Percentiles rank a stretch among this genome's conserved stretches.
Evolutionary conservation across 2,888 invertebrate genomes (phyloP).

Genomic region (Aromia moschata): DNA sequence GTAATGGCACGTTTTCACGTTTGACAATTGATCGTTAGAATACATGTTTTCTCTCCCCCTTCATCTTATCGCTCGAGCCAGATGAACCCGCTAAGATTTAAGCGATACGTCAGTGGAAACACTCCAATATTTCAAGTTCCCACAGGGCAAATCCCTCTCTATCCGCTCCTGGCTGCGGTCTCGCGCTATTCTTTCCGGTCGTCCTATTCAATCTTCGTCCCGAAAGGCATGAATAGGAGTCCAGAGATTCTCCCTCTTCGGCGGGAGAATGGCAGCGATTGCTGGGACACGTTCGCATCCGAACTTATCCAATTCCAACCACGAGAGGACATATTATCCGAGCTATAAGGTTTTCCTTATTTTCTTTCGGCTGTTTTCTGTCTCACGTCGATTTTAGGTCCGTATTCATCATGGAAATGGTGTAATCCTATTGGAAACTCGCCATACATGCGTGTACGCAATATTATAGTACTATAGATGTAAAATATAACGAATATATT

Average conservation of each 20-base stretch:
- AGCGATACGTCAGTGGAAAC: neutral
- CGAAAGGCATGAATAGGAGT: slow-evolving; percentile 37
- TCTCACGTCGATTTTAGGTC: too few species aligned
- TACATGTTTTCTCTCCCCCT: neutral
- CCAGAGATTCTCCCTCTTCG: slow-evolving; percentile 31
- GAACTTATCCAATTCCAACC: slow-evolving; percentile 24
- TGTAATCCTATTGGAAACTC: too few species aligned
- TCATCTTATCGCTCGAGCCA: neutral
- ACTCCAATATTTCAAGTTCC: neutral
- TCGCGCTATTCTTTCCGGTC: slow-evolving; percentile 14
- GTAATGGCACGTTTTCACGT: too few species aligned
- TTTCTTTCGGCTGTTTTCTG: too few species aligned
- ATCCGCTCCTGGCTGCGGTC: slow-evolving; percentile 19
- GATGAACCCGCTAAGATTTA: neutral
- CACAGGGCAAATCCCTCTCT: slow-evolving; percentile 9
- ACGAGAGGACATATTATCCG: slow-evolving; percentile 26
- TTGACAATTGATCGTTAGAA: too few species aligned
- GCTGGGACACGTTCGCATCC: slow-evolving; percentile 20
- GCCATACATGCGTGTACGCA: too few species aligned
- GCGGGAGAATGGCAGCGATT: neutral
- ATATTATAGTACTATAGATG: too few species aligned
- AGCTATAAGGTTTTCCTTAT: slow-evolving; percentile 12
- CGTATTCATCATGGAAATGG: too few species aligned
- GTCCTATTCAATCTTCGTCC: slow-evolving; percentile 41
- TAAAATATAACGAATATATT: too few species aligned